A percentile compares a stretch with the other conserved stretches of the same genome.
phyloP scores from a whole-genome alignment of 2,113 vertebrate genomes.

The Takifugu bimaculatus region DNA sequence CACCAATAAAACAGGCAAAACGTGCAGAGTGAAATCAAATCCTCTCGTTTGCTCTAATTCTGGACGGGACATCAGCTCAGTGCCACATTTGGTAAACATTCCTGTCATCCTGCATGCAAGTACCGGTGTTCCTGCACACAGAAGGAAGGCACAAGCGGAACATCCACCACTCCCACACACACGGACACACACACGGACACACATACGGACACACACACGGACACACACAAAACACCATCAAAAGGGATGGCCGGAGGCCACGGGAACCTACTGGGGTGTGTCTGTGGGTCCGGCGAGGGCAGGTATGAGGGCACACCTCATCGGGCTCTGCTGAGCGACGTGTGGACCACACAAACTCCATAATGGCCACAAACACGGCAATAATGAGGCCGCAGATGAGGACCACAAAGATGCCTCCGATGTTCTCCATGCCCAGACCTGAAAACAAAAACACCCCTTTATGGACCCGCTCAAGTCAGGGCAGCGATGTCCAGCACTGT shows the following conservation, averaged over 20 bases:
- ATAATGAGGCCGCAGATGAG: conserved; percentile 92
- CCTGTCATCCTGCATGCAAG: conserved; percentile 42
- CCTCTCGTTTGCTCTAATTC: conserved; percentile 7
- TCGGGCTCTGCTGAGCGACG: conserved; percentile 87
- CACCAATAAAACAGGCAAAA: conserved; percentile 36
- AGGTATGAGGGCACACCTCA: conserved; percentile 84
- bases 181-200: conserved; percentile 5
- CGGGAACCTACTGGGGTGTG: conserved; percentile 77
- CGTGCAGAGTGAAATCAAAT: conserved; percentile 46
- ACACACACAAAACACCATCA: conserved; percentile 43
- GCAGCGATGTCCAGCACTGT: too few relatives aligned
- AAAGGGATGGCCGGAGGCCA: conserved; percentile 60
- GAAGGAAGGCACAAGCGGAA: conserved; percentile 41
- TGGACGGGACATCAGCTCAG: conserved; percentile 32
- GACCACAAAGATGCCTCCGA: conserved; percentile 90
- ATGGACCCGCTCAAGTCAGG: too few relatives aligned
- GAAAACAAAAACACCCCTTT: conserved; percentile 6
- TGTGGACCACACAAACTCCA: conserved; percentile 92
- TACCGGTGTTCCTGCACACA: conserved; percentile 31
- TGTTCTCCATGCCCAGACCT: conserved; percentile 91
- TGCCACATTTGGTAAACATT: conserved; percentile 32
- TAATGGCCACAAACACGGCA: conserved; percentile 88
- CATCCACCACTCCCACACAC: conserved; percentile 26
- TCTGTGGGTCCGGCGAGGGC: conserved; percentile 75
- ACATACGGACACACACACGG: conserved; percentile 17